Conservation (phyloP, 1,140 invertebrate genomes). For the Homarus americanus region DNA sequence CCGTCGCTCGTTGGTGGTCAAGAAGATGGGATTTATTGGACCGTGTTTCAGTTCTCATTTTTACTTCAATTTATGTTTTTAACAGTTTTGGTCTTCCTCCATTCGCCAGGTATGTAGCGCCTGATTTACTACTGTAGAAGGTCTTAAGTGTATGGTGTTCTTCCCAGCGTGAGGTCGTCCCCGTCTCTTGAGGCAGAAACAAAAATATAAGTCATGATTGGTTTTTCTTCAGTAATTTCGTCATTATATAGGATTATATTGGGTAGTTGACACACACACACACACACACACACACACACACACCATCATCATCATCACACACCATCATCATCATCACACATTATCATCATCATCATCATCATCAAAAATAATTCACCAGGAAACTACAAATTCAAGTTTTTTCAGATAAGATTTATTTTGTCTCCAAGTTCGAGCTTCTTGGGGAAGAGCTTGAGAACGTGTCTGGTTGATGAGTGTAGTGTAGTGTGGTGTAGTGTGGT, state of each 20-base stretch:
- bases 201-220: neutral
- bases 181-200: neutral
- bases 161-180: neutral
- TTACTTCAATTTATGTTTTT: conserved; percentile 40
- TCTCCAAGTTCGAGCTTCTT: no score
- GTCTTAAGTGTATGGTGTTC: neutral
- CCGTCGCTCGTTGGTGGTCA: conserved; percentile 1
- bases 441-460: no score
- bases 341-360: no score
- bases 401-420: no score
- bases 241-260: neutral
- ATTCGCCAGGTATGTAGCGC: neutral
- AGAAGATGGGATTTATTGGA: conserved; percentile 27
- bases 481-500: no score
- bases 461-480: no score
- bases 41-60: neutral
- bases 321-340: no score
- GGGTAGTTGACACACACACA: neutral
- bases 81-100: no score
- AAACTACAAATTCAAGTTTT: no score
- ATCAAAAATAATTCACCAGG: no score
- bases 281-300: no score
- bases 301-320: no score
- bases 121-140: neutral
- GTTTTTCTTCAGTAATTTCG: neutral